These are phyloP conservation scores for Mustelus asterias DNA, from an alignment of 2,113 vertebrate genomes.

Conservation along the genomic window DNA sequence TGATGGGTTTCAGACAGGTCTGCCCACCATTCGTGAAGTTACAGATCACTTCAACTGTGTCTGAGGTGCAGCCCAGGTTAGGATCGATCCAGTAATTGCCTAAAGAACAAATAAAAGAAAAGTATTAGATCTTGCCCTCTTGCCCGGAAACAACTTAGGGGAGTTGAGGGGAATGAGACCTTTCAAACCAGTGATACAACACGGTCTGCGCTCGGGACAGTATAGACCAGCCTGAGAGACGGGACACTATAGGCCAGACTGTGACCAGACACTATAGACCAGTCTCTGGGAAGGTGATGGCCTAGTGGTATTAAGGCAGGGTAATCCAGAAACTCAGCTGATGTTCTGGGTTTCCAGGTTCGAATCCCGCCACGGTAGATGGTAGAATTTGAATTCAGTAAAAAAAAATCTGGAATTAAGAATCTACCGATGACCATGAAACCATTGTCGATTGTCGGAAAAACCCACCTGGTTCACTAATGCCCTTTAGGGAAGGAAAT, in stretches of 20 bases:
- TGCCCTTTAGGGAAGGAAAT: no score
- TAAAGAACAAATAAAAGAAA: conserved; percentile 43
- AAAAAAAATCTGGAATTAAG: no score
- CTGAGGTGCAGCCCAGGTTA: conserved; percentile 84
- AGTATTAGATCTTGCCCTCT: neutral
- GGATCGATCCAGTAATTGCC: conserved; percentile 96
- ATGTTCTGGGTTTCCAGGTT: no score
- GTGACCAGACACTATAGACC: no score
- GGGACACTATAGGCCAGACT: neutral
- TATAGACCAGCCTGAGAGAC: neutral
- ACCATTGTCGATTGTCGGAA: no score
- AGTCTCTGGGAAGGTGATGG: no score
- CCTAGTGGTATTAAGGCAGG: no score
- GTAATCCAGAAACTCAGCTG: no score
- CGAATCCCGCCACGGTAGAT: no score
- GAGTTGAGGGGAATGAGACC: neutral
- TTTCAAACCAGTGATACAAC: neutral
- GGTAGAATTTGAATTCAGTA: no score
- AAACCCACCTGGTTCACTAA: no score
- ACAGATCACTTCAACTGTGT: conserved; percentile 84
- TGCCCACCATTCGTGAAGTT: conserved; percentile 90
- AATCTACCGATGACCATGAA: no score
- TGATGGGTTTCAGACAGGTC: conserved; percentile 83
- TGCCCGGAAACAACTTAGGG: neutral
- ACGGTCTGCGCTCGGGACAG: neutral